Evolutionary conservation across 53 echinoderm and acorn worm species (phyloP).

Genomic region (Henricia sp.): DNA sequence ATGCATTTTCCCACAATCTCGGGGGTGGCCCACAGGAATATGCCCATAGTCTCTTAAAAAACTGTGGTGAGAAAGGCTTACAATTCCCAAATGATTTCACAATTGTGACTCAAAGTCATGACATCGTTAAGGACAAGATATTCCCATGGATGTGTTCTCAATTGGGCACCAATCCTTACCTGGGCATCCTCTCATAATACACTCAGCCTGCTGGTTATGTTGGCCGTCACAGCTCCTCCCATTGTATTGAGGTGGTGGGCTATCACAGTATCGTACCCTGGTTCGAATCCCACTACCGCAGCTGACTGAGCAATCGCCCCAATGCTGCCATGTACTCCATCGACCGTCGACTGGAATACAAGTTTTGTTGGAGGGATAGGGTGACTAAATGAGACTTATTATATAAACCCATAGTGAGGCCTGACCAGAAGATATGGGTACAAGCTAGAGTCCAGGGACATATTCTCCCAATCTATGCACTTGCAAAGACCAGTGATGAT

Average conservation of each 20-base stretch:
- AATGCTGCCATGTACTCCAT: conserved; percentile 84
- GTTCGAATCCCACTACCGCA: conserved; percentile 72
- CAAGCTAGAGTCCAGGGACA: no score
- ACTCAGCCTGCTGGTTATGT: conserved; percentile 58
- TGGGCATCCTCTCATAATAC: conserved; percentile 72
- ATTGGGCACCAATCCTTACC: conserved; percentile 55
- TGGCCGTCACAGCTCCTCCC: conserved; percentile 77
- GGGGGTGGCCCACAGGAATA: no score
- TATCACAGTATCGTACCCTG: conserved; percentile 73
- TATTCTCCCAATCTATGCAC: no score
- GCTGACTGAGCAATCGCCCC: conserved; percentile 74
- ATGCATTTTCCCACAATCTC: no score
- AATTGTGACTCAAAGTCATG: no score
- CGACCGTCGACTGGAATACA: conserved; percentile 76
- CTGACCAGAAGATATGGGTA: no score
- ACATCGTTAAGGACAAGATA: background rate
- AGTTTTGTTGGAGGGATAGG: background rate
- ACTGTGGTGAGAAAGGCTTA: no score
- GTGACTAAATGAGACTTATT: no score
- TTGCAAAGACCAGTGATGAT: no score
- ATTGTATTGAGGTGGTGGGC: conserved; percentile 81
- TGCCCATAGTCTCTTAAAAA: no score
- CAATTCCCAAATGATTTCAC: no score
- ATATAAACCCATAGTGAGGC: no score
- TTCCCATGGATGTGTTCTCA: background rate